Conservation (phyloP, 2,113 vertebrate genomes). For the Uropsilus gracilis region DNA sequence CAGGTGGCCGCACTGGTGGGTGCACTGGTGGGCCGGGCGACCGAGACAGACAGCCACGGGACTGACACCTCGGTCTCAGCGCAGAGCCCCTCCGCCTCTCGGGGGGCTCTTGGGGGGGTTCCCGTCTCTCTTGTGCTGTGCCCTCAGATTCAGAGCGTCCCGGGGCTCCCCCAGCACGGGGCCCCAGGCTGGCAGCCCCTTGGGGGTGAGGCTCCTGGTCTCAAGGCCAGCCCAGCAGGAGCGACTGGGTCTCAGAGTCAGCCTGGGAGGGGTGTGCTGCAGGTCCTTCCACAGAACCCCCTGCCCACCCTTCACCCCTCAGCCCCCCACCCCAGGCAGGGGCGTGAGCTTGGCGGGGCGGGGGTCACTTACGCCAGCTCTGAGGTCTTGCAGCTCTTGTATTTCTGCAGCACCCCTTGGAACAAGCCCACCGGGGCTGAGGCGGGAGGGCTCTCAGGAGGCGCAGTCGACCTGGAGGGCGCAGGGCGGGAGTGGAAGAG, state of each 20-base stretch:
- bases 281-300: not conserved
- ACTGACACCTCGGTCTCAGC: not conserved
- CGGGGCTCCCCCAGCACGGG: too few species aligned
- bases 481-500: constrained; percentile 90
- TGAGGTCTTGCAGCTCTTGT: constrained; percentile 85
- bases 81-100: not conserved
- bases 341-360: not conserved
- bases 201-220: not conserved
- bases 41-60: not conserved
- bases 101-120: fast-evolving
- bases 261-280: not conserved
- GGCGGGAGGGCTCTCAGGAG: constrained; percentile 68
- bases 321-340: not conserved
- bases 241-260: not conserved
- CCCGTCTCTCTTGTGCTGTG: not conserved
- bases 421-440: constrained; percentile 78
- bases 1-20: too few species aligned
- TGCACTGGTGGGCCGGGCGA: too few species aligned
- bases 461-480: constrained; percentile 80
- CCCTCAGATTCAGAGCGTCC: not conserved
- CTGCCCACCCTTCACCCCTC: not conserved
- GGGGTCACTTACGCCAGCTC: constrained; percentile 89
- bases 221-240: not conserved
- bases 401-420: constrained; percentile 88
- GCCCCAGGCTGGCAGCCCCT: not conserved